A percentile compares a stretch with the other conserved stretches of the same genome.
Conservation (phyloP, 2,113 vertebrate genomes). For the Panthera uncia region DNA sequence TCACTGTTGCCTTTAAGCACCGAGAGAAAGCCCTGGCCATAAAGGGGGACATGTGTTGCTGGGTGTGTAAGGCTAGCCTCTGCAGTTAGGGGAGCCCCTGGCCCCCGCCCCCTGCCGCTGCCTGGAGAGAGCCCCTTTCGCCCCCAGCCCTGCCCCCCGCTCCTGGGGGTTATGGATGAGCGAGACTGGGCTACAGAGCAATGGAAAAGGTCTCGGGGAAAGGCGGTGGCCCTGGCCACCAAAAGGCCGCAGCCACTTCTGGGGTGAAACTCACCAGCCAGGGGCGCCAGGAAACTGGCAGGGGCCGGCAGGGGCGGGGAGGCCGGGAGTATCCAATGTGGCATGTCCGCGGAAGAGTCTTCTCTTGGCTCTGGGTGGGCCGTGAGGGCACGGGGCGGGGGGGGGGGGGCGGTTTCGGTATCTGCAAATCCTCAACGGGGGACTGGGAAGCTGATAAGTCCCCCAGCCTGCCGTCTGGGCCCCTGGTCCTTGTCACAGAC, state of each 20-base stretch:
- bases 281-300: not conserved
- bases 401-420: not conserved
- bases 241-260: not conserved
- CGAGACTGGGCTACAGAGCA: not conserved
- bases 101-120: slow-evolving; percentile 45
- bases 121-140: slow-evolving; percentile 16
- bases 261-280: not conserved
- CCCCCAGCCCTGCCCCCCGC: slow-evolving; percentile 38
- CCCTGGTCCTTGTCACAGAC: not conserved
- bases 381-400: fast-evolving
- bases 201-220: not conserved
- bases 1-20: slow-evolving; percentile 93
- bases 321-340: not conserved
- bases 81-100: slow-evolving; percentile 82
- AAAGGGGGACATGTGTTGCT: slow-evolving; percentile 96
- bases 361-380: not conserved
- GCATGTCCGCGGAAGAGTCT: not conserved
- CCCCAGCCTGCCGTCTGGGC: not conserved
- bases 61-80: slow-evolving; percentile 87
- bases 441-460: not conserved
- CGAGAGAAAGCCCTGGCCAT: slow-evolving; percentile 87
- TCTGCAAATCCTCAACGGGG: not conserved
- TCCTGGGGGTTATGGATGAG: slow-evolving; percentile 62
- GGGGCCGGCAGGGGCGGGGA: not conserved
- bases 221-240: not conserved